Conservation (phyloP, 2,888 invertebrate genomes). For the Ochlodes sylvanus region DNA sequence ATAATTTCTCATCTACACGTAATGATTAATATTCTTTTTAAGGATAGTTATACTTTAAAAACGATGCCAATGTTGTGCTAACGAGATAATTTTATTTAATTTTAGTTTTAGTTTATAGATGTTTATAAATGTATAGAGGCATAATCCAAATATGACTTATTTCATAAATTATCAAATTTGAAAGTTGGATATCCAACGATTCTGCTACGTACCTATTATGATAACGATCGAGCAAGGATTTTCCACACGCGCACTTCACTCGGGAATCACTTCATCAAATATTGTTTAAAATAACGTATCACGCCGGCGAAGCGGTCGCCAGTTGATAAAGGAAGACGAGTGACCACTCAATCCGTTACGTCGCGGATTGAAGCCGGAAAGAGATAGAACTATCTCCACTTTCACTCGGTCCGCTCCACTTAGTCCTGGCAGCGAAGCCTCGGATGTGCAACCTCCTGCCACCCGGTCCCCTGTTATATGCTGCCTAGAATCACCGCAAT, state of each 20-base stretch:
- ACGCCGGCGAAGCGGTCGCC: slow-evolving; percentile 44
- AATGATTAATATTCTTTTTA: not conserved
- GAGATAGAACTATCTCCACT: slow-evolving; percentile 71
- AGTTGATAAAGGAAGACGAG: slow-evolving; percentile 55
- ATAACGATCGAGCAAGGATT: slow-evolving; percentile 18
- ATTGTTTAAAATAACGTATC: slow-evolving; percentile 32
- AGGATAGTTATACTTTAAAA: too few relatives aligned
- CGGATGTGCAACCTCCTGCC: slow-evolving; percentile 58
- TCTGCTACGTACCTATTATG: slow-evolving; percentile 15
- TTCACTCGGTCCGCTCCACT: slow-evolving; percentile 73
- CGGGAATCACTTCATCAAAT: slow-evolving; percentile 29
- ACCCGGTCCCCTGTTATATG: slow-evolving; percentile 68
- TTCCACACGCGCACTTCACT: slow-evolving; percentile 35
- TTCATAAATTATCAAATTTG: not conserved
- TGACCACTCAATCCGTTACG: slow-evolving; percentile 53
- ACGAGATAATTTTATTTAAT: too few relatives aligned
- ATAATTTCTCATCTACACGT: not conserved
- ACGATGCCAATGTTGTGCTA: too few relatives aligned
- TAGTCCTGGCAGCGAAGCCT: slow-evolving; percentile 63
- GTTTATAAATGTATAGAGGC: too few relatives aligned
- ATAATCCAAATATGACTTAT: too few relatives aligned
- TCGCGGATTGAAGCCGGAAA: slow-evolving; percentile 52
- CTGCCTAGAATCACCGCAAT: slow-evolving; percentile 56
- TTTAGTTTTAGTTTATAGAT: too few relatives aligned
- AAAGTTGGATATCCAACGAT: not conserved